Base-by-base conservation (phyloP, 1,140 invertebrate genomes). In the Atta texana region DNA sequence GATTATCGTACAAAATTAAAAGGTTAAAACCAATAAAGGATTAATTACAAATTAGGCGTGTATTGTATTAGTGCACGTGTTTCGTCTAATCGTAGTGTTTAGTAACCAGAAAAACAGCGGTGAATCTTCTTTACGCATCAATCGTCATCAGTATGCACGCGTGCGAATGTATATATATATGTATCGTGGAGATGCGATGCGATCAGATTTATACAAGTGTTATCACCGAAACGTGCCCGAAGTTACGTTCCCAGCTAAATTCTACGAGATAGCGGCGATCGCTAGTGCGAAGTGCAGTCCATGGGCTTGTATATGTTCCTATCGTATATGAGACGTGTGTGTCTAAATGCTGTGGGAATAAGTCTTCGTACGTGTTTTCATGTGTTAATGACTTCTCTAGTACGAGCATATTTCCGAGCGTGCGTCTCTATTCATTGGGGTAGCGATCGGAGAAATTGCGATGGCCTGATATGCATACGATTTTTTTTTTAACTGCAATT, bases 381-480 rank as follows among this genome's bases (percentile, higher is more conserved):
- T 18, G 10, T 49, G n/a, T 34, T 28, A 74, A 84, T 24, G 28
- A 61, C 16, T 44, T 51, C 31, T 49, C 14, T 49, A n/a, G 69
- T 61, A 59, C 53, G 66, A 72, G 28, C 78, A 24, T 39, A 55
- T 16, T 81, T 8, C 49, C 49, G 34, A 39, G 77, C 31, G 34
- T 80, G 64, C 49, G 12, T 74, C 69, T 61, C 68, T 61, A 74
- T 61, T 10, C 21, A 10, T 14, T 74, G 55, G 24, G 21, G n/a
- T n/a, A 82, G 39, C n/a, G 80, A 74, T 34, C 14, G 68, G 69
- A 59, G 49, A 74, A 55, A 74, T 16, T 74, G 69, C 53, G 8
- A 61, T 84, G 80, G 69, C 80, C 69, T 74, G 80, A 74, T 84
- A 74, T 75, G 80, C 77, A 71, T 81, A 81, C 31, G 64, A 71